These are phyloP conservation scores for Phaethon lepturus DNA, from an alignment of 2,113 vertebrate genomes.

Conservation along the genomic window DNA sequence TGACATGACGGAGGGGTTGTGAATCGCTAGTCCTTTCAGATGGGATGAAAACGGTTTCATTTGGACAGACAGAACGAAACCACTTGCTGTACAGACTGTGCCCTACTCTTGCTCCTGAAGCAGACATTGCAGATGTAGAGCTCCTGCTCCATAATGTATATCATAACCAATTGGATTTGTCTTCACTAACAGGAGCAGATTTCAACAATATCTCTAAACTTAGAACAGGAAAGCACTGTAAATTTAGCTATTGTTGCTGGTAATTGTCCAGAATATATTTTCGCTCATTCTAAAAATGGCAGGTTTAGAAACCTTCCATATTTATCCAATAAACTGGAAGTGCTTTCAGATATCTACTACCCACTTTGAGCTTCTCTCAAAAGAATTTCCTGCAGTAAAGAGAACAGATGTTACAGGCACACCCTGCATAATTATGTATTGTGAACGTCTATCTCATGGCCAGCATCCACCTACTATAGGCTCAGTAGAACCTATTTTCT, in stretches of 20 bases:
- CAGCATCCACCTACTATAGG: background rate
- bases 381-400: slow-evolving; percentile 36
- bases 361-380: background rate
- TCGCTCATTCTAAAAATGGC: slow-evolving; percentile 14
- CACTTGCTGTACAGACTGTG: background rate
- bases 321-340: slow-evolving; percentile 23
- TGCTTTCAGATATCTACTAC: background rate
- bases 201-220: slow-evolving; percentile 21
- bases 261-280: slow-evolving; percentile 18
- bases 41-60: background rate
- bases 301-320: slow-evolving; percentile 14
- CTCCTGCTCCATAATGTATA: background rate
- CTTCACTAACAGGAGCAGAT: background rate
- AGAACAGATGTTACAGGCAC: background rate
- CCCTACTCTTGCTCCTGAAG: background rate
- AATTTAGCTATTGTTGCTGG: slow-evolving; percentile 27
- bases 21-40: background rate
- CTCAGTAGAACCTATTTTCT: background rate
- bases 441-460: background rate
- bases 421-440: background rate
- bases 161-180: background rate
- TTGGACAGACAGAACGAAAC: background rate
- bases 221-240: background rate
- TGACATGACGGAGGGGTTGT: slow-evolving; percentile 17
- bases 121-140: background rate